A percentile compares a stretch with the other conserved stretches of the same genome.
These are phyloP conservation scores for Melanogrammus aeglefinus DNA, from an alignment of 2,797 vertebrate genomes.

Conservation along the genomic window DNA sequence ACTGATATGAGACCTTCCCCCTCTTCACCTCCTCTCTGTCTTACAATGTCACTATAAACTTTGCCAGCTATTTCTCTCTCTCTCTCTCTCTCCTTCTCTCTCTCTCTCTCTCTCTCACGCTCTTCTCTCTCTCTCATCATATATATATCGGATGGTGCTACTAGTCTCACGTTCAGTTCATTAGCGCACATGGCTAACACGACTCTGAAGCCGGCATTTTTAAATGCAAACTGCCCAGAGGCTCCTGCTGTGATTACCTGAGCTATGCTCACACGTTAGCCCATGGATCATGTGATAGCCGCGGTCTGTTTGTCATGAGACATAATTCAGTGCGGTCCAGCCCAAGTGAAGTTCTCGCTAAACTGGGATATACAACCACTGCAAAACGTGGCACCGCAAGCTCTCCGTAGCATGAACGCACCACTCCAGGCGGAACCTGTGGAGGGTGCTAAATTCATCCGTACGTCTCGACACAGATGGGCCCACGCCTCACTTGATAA, in stretches of 20 bases:
- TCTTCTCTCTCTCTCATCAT: neutral
- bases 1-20: no score
- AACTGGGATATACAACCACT: neutral
- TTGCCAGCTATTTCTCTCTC: no score
- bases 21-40: no score
- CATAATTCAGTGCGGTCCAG: neutral
- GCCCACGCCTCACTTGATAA: neutral
- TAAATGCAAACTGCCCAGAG: slow-evolving; percentile 34
- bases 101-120: neutral
- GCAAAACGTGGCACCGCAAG: neutral
- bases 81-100: neutral
- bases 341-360: neutral
- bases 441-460: neutral
- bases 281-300: slow-evolving; percentile 13
- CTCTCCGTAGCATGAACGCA: neutral
- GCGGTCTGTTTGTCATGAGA: neutral
- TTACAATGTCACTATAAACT: no score
- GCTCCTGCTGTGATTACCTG: neutral
- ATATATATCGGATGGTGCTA: slow-evolving; percentile 18
- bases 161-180: slow-evolving; percentile 38
- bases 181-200: slow-evolving; percentile 23
- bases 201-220: slow-evolving; percentile 50
- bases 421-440: neutral
- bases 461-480: neutral
- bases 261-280: slow-evolving; percentile 16